Percentiles rank a stretch among this genome's conserved stretches.
These are phyloP conservation scores for Leptopilina drosophilae DNA, from an alignment of 2,888 invertebrate species.

Conservation along the genomic window DNA sequence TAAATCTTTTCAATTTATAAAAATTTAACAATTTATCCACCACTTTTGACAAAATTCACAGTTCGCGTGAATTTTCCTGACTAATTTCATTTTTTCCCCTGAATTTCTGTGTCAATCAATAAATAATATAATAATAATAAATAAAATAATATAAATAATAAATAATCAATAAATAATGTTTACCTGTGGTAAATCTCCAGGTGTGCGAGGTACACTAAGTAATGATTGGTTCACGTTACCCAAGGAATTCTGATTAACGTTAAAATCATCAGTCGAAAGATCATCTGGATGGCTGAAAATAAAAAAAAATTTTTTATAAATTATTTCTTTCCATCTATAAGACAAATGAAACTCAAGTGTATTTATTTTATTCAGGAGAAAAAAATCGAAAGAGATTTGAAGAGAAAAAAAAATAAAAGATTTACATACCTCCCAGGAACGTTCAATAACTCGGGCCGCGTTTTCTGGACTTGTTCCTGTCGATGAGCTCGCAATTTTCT, in stretches of 20 bases:
- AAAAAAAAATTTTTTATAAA: constrained; percentile 2
- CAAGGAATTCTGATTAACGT: constrained; percentile 66
- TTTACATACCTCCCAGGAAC: constrained; percentile 66
- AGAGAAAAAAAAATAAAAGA: background rate
- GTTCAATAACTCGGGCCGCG: constrained; percentile 70
- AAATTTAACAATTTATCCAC: too few relatives aligned
- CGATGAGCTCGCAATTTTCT: constrained; percentile 89
- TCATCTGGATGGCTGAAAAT: constrained; percentile 65
- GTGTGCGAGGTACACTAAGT: constrained; percentile 83
- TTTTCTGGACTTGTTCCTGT: constrained; percentile 80
- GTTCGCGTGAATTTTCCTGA: too few relatives aligned
- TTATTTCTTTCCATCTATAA: background rate
- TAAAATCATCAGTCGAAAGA: constrained; percentile 62
- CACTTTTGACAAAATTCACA: too few relatives aligned
- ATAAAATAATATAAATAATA: too few relatives aligned
- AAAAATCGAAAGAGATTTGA: too few relatives aligned
- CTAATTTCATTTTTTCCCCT: too few relatives aligned
- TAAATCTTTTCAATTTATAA: too few relatives aligned
- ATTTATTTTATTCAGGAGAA: background rate
- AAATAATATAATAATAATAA: too few relatives aligned
- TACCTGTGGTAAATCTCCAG: constrained; percentile 84
- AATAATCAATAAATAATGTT: constrained; percentile 47
- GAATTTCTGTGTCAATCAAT: too few relatives aligned
- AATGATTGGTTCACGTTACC: constrained; percentile 75
- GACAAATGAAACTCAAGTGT: too few relatives aligned